These are phyloP conservation scores for Porites evermanni DNA, from an alignment of 92 coral and sea anemone species.

Conservation along the genomic window DNA sequence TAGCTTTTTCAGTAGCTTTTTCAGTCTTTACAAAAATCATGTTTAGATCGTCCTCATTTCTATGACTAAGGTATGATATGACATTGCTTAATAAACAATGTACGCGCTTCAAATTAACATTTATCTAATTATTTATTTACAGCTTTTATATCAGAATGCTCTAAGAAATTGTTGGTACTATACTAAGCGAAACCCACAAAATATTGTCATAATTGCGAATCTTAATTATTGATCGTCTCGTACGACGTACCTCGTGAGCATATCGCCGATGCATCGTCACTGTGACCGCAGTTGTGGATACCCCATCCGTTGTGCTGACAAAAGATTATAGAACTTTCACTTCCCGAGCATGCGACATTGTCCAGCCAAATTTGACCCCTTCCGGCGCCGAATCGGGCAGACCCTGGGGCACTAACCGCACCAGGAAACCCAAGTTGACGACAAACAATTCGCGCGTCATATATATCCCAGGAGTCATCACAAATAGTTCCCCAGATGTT, in stretches of 20 bases:
- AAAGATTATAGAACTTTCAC: background rate
- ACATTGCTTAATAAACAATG: too few relatives aligned
- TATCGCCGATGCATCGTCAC: background rate
- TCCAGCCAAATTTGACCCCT: background rate
- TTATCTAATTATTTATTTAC: too few relatives aligned
- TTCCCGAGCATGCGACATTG: background rate
- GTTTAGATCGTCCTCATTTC: too few relatives aligned
- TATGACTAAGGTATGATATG: too few relatives aligned
- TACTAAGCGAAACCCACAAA: too few relatives aligned
- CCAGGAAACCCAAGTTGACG: background rate
- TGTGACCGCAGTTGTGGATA: background rate
- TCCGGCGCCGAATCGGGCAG: background rate
- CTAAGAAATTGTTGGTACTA: too few relatives aligned
- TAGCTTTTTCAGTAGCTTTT: too few relatives aligned
- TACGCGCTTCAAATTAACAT: too few relatives aligned
- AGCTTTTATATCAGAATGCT: too few relatives aligned
- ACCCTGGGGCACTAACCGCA: background rate
- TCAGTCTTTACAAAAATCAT: too few relatives aligned
- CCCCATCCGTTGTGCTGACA: background rate
- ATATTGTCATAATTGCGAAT: too few relatives aligned
- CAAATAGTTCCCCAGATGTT: slow-evolving; percentile 1
- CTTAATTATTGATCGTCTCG: too few relatives aligned
- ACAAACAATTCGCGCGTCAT: background rate
- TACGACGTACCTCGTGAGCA: background rate
- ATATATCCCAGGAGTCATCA: background rate